Conservation (phyloP, 2,113 vertebrate genomes). For the Martes martes region DNA sequence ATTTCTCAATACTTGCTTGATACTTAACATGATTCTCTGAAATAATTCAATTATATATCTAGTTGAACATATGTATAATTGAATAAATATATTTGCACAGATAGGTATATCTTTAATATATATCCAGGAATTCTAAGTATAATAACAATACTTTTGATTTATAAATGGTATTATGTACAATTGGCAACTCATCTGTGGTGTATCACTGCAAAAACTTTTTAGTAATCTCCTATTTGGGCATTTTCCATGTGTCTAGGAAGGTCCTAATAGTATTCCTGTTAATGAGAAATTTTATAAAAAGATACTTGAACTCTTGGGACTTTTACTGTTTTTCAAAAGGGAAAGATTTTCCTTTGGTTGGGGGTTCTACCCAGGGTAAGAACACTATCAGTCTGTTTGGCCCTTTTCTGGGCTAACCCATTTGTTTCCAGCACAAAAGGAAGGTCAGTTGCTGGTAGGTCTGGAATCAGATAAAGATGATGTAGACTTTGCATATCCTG, state of each 20-base stretch:
- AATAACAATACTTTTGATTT: not conserved
- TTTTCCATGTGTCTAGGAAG: not conserved
- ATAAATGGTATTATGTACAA: not conserved
- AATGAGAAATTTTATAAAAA: not conserved
- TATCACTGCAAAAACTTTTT: not conserved
- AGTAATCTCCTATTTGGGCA: not conserved
- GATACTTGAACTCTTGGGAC: not conserved
- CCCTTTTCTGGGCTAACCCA: not conserved
- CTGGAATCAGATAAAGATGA: not conserved
- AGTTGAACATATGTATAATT: not conserved
- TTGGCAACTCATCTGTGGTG: not conserved
- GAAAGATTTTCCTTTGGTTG: not conserved
- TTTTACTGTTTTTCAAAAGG: not conserved
- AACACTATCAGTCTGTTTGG: not conserved
- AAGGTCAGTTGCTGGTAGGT: not conserved
- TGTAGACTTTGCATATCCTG: not conserved
- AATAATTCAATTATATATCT: not conserved
- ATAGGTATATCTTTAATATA: not conserved
- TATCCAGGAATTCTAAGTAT: not conserved
- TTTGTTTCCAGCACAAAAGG: not conserved
- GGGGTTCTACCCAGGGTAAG: not conserved
- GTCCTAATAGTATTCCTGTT: not conserved
- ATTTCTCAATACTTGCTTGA: not conserved
- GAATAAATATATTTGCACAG: not conserved
- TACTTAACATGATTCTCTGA: not conserved